phyloP scores from a whole-genome alignment of 2,113 vertebrate genomes.

The Labeo catla region DNA sequence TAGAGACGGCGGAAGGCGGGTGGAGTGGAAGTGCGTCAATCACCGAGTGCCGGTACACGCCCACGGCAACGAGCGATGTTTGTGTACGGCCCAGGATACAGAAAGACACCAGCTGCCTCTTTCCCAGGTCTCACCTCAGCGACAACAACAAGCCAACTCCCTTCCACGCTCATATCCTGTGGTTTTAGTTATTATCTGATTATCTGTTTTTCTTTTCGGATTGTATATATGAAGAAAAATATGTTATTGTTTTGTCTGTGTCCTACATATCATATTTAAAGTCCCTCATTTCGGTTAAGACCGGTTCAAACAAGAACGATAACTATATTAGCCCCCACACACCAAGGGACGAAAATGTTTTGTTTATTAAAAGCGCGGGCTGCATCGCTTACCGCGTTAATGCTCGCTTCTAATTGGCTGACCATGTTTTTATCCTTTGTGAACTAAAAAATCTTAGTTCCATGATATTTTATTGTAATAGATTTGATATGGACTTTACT shows the following conservation, averaged over 20 bases:
- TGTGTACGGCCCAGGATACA: slow-evolving; percentile 58
- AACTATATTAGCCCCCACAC: neutral
- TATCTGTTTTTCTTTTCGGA: neutral
- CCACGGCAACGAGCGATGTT: slow-evolving; percentile 65
- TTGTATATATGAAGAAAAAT: neutral
- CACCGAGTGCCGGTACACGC: slow-evolving; percentile 64
- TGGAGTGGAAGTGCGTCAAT: slow-evolving; percentile 69
- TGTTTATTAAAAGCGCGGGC: neutral
- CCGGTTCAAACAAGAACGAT: neutral
- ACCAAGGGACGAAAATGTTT: neutral
- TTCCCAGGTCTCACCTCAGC: slow-evolving; percentile 53
- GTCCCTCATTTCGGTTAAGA: neutral
- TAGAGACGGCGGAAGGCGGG: slow-evolving; percentile 46
- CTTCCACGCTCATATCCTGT: slow-evolving; percentile 16
- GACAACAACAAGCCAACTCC: slow-evolving; percentile 54
- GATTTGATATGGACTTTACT: neutral
- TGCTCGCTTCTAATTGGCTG: neutral
- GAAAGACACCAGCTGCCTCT: slow-evolving; percentile 52
- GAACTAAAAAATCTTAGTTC: neutral
- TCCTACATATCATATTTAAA: neutral
- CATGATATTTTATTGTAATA: neutral
- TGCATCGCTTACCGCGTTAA: neutral
- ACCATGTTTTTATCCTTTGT: neutral
- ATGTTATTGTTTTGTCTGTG: neutral
- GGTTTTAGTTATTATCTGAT: neutral